phyloP scores from a whole-genome alignment of 2,888 invertebrate species.

The Diaperis boleti region DNA sequence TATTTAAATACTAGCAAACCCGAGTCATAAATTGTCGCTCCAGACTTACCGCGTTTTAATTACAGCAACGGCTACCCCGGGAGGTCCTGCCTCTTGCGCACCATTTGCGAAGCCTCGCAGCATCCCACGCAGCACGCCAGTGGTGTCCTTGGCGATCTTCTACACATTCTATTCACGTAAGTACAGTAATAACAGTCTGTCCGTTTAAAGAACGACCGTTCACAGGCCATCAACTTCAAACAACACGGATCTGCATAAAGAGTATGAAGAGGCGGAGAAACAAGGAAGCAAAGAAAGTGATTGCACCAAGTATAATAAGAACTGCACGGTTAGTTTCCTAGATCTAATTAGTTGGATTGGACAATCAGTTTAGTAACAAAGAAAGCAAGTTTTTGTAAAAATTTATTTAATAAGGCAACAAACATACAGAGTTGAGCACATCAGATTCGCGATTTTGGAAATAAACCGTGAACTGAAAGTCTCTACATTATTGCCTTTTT shows the following conservation, averaged over 20 bases:
- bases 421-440: background rate
- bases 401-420: constrained; percentile 33
- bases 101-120: constrained; percentile 82
- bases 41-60: no score
- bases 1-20: no score
- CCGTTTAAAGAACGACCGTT: constrained; percentile 21
- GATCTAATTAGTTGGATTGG: constrained; percentile 66
- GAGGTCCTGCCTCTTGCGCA: constrained; percentile 77
- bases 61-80: constrained; percentile 63
- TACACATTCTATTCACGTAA: constrained; percentile 81
- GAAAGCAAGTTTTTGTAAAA: constrained; percentile 11
- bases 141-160: constrained; percentile 78
- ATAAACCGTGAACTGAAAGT: background rate
- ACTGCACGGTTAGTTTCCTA: constrained; percentile 71
- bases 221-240: constrained; percentile 76
- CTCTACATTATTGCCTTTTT: constrained; percentile 13
- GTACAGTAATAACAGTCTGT: constrained; percentile 52
- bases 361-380: constrained; percentile 42
- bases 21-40: no score
- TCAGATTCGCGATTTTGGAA: background rate
- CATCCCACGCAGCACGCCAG: constrained; percentile 73
- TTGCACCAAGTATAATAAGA: constrained; percentile 67
- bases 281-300: constrained; percentile 58
- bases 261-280: constrained; percentile 52
- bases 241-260: constrained; percentile 44